phyloP scores from a whole-genome alignment of 2,888 invertebrate species.

The Dinocampus coccinellae region DNA sequence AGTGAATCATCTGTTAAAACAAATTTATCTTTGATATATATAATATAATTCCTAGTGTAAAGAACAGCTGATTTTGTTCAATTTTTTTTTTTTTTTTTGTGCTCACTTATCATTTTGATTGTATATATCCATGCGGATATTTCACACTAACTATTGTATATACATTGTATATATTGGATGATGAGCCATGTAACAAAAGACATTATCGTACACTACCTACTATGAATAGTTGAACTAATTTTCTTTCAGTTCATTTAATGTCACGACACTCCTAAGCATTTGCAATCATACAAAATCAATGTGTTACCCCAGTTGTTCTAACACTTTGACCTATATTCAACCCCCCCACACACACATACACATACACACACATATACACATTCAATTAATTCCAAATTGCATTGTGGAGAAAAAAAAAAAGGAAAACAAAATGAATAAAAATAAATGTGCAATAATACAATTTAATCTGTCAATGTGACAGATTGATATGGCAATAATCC shows the following conservation, averaged over 20 bases:
- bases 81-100: background rate
- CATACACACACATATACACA: too few relatives aligned
- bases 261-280: constrained; percentile 39
- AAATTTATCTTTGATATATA: background rate
- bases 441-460: background rate
- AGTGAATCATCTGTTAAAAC: too few relatives aligned
- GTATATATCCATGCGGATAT: background rate
- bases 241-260: constrained; percentile 52
- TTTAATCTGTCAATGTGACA: background rate
- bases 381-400: background rate
- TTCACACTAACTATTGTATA: too few relatives aligned
- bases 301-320: constrained; percentile 40
- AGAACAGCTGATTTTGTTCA: background rate
- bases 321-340: constrained; percentile 39
- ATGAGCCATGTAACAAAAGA: constrained; percentile 45
- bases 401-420: background rate
- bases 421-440: background rate
- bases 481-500: background rate
- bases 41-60: too few relatives aligned
- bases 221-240: constrained; percentile 61
- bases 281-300: constrained; percentile 40
- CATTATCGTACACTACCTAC: constrained; percentile 51
- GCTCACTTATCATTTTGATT: background rate
- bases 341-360: constrained; percentile 4
- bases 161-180: background rate